Base-by-base conservation (phyloP, 2,888 invertebrate species). In the Microplitis deprimator region DNA sequence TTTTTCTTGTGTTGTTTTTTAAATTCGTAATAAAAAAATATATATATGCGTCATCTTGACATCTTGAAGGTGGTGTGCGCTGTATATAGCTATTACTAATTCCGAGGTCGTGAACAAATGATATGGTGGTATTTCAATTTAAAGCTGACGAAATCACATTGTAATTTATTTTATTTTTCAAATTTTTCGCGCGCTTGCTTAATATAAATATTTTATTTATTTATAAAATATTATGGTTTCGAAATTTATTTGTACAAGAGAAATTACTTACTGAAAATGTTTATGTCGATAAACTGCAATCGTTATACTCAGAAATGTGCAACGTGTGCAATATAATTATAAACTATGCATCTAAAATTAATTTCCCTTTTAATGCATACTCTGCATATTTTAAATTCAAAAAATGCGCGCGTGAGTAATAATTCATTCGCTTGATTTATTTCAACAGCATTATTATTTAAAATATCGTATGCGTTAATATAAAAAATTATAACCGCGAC, bases 261-360 rank as follows among this genome's bases (percentile, higher is more conserved):
- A 29, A 20, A 64, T 64, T 10, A 20, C 10, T 64, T 8, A 13
- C 50, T 50, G 3, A 50, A 50, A 50, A 50, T 50, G 1, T 64
- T 64, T 64, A 20, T 64, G 13, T 39, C 41, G 13, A 13, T 39
- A 17, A 39, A 39, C 38, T 68, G 68, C 13, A n/a, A n/a, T n/a
- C 16, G 65, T 10, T 61, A 67, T 50, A 50, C 13, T 50, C 6
- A 7, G 13, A 50, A 50, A 50, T 50, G 29, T 70, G 69, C 69
- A 61, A 39, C 16, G 39, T 17, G 38, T 7, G 6, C 39, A 17
- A 61, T 62, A n/a, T 64, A 61, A 39, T 38, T 50, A 50, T 50
- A 8, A 50, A 50, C 50, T 13, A 20, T 20, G 29, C 3, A 13
- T 50, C 50, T 50, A 13, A 50, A 50, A 8, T 41, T 50, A 50